Evolutionary conservation across 2,888 invertebrate genomes (phyloP).

Genomic region (Artemia sp.): DNA sequence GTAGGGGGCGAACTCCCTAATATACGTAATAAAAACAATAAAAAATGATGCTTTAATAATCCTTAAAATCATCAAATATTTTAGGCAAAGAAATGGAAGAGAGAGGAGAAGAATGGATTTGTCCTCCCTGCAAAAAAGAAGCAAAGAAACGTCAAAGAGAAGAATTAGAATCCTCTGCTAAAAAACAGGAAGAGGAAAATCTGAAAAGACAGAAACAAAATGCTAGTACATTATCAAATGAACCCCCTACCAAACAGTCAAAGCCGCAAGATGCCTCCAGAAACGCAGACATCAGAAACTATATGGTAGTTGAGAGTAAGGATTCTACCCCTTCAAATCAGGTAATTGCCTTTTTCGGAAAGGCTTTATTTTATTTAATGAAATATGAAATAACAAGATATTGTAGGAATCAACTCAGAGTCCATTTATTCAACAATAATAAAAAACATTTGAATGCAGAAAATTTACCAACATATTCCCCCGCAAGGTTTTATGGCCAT

Average conservation of each 20-base stretch:
- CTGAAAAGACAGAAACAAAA: constrained; percentile 14
- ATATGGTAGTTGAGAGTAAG: not conserved
- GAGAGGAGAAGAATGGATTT: constrained; percentile 70
- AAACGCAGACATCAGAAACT: not conserved
- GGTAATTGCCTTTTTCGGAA: too few relatives aligned
- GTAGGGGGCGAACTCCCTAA: too few relatives aligned
- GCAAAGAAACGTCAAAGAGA: constrained; percentile 18
- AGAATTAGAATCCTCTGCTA: constrained; percentile 21
- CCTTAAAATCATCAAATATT: constrained; percentile 1
- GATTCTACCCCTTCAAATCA: too few relatives aligned
- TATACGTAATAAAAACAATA: too few relatives aligned
- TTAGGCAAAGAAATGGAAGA: constrained; percentile 67
- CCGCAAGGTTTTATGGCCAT: too few relatives aligned
- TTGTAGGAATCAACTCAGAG: too few relatives aligned
- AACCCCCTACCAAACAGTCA: not conserved
- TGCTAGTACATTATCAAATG: not conserved
- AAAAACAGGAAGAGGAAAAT: constrained; percentile 21
- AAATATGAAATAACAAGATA: too few relatives aligned
- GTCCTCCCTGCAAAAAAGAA: constrained; percentile 49
- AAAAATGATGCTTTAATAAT: too few relatives aligned
- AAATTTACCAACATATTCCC: too few relatives aligned
- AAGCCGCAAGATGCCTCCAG: not conserved
- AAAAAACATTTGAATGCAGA: too few relatives aligned
- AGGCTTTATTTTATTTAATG: too few relatives aligned
- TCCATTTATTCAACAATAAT: too few relatives aligned